Evolutionary conservation across 2,888 invertebrate species (phyloP), one percentile per base, ranked within the genome.

Genomic region (Apamea crenata): DNA sequence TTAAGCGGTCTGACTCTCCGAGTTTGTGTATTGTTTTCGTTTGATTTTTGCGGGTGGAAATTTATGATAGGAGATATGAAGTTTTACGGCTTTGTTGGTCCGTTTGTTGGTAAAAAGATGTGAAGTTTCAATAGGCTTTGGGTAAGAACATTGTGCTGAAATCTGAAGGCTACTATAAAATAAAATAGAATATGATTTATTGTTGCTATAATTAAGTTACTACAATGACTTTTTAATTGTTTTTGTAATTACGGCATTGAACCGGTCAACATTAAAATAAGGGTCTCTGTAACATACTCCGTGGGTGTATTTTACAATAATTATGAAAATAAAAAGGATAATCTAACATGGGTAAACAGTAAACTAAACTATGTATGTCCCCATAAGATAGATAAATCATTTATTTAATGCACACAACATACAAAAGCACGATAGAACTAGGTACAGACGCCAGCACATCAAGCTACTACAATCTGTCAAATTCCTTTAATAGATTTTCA

Each of bases 11-110:
- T 12, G 8, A 72, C 29, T 83, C 29, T 71, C 2, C 36, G 18
- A 32, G 80, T 56, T 36, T 10, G n/a, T 53, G 16, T 65, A 29
- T 81, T 74, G 63, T 74, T 68, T 59, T 53, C 14, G 8, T 69
- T 65, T 65, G 25, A 70, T 73, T 81, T 73, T 85, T 65, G 73
- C 4, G 29, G 4, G 6, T 3, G 70, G 10, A 44, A 65, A 84
- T 80, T 59, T 84, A 67, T 80, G 53, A 61, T n/a, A 10, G 25
- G 50, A 79, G 66, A 80, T 81, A 81, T 80, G 44, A 66, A 70
- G n/a, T 50, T n/a, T 10, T 47, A 32, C 0, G 10, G 66, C 2
- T 53, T 14, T 77, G n/a, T 68, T 53, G 0, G 0, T 21, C 2
- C 29, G 36, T 82, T 65, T 2, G 44, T 65, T 25, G 7, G 18